Evolutionary conservation across 1,140 invertebrate genomes (phyloP), one percentile per base, ranked within the genome.

Genomic region (Euglossa dilemma): DNA sequence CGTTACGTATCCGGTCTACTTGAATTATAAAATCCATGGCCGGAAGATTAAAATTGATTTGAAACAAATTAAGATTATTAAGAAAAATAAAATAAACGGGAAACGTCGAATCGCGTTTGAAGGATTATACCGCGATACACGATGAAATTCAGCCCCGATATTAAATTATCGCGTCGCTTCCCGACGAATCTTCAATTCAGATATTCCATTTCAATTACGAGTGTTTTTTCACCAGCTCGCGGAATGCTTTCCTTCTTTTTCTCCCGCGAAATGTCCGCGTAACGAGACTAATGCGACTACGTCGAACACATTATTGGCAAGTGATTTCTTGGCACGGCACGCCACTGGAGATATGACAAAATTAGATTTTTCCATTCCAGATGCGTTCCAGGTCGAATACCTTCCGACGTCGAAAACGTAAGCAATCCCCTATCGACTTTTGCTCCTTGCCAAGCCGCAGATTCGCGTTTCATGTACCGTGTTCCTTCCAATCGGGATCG

Each of bases 391-490:
- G 72, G 72, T 76, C 72, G 80, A 66, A 50, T 56, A 63, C 25
- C 52, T 74, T 54, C 74, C 59, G n/a, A 74, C 25, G 28, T 73
- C n/a, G 78, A 52, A 45, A 80, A 73, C 57, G 69, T 72, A 80
- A 71, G 78, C 71, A 72, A 56, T n/a, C n/a, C 25, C 23, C 52
- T 82, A 82, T 82, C 80, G 80, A 75, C 72, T 75, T 82, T 75
- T 76, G 52, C 61, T 50, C 16, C 80, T 76, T 82, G 80, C 80
- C 80, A 82, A 82, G 23, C 80, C 80, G n/a, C 80, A 82, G 52
- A 67, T 82, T 67, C 80, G 63, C 52, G 50, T 75, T 66, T 47
- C 59, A 14, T 56, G 70, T 52, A 12, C 36, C 8, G 12, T 28
- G 12, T 54, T 50, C 72, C 20, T 11, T 75, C 43, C 18, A 67